Base-by-base conservation (phyloP, 2,797 vertebrate genomes). In the Poecilia velifera region DNA sequence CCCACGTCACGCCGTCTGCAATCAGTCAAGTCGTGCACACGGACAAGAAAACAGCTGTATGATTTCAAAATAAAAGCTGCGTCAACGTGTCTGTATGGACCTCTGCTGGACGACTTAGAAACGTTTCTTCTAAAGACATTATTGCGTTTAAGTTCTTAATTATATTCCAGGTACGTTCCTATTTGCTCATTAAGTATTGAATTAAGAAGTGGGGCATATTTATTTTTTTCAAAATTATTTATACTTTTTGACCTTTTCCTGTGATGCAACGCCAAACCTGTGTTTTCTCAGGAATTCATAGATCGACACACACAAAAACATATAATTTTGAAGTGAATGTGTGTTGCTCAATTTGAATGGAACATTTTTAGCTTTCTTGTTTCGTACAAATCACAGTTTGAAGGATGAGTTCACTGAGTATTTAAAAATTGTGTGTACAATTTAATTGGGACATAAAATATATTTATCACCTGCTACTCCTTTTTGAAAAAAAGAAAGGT, bases 1-100 rank as follows among this genome's bases (percentile, higher is more conserved):
- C 13, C 96, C 94, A 96, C 95, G 95, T 95, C 95, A 96, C 92
- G 57, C 64, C 80, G 92, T 91, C 95, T 93, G 95, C 93, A 93
- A 84, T 64, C 83, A 89, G 84, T 92, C 81, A 90, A 88, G 78
- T 3, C 72, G 18, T 43, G 4, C 68, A 6, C 0, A 14, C 43
- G 0, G 36, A 53, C 77, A 20, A 76, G 89, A 86, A 77, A 43
- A 3, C 0, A 6, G 28, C 1, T 6, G 16, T 3, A 1, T 0
- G 41, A 1, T 81, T 89, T 88, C 87, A 91, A 76, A 87, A 77
- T 89, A 92, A 87, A 76, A 83, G 51, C 39, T 72, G 10, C 22
- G 16, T 49, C 36, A 28, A 28, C n/a, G 49, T 4, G 14, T 22
- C 14, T 25, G 28, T 1, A 7, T 10, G 34, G 62, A 10, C 59